Percentiles rank a stretch among this genome's conserved stretches.
phyloP scores from a whole-genome alignment of 2,888 invertebrate species.

The Rhimphoctona megacephalus region DNA sequence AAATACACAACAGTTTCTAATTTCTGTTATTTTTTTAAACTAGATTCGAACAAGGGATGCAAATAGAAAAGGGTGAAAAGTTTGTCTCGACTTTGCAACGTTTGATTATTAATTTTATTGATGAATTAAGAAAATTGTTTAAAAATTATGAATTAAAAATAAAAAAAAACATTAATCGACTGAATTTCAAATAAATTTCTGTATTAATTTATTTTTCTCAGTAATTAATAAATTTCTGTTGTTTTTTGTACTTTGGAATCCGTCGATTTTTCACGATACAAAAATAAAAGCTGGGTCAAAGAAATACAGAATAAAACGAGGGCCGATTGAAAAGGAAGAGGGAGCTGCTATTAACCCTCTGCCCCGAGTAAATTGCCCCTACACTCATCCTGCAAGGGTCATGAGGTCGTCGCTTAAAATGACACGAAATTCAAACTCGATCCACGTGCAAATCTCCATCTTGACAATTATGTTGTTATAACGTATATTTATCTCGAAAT shows the following conservation, averaged over 20 bases:
- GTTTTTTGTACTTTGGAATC: too few species aligned
- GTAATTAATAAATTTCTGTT: background rate
- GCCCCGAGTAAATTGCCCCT: slow-evolving; percentile 9
- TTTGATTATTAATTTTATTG: too few species aligned
- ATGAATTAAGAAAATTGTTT: too few species aligned
- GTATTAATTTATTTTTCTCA: background rate
- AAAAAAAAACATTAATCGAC: background rate
- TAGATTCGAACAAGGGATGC: too few species aligned
- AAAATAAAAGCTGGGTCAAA: background rate
- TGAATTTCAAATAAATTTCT: background rate
- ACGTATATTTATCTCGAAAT: slow-evolving; percentile 11
- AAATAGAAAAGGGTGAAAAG: too few species aligned
- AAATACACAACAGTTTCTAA: too few species aligned
- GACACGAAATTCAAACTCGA: slow-evolving; percentile 43
- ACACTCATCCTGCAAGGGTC: background rate
- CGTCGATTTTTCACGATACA: background rate
- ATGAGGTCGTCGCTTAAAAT: slow-evolving; percentile 26
- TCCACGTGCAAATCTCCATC: slow-evolving; percentile 44
- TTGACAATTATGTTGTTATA: slow-evolving; percentile 20
- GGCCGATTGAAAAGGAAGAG: background rate
- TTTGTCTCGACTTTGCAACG: too few species aligned
- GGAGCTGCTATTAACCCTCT: background rate
- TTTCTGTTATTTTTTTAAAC: too few species aligned
- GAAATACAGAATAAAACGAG: background rate
- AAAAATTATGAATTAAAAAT: too few species aligned